Evolutionary conservation across 2,797 vertebrate genomes (phyloP), one percentile per base, ranked within the genome.

Genomic region (Myripristis murdjan): DNA sequence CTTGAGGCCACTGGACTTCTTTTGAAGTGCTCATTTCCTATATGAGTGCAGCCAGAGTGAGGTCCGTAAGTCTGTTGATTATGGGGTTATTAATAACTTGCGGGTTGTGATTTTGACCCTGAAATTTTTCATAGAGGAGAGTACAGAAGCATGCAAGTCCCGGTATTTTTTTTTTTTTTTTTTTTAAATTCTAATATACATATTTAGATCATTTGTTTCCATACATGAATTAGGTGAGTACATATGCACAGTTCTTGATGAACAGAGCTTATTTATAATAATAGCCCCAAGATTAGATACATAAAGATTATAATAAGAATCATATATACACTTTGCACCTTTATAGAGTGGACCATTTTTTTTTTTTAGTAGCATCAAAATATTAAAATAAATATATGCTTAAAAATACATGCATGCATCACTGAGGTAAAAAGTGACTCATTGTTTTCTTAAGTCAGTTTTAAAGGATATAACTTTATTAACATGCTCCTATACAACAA

Each of bases 1-100:
- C 89, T 93, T 85, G 84, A 88, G 80, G 87, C 87, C 75, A 86
- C 72, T 74, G 79, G 76, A 76, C 88, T 85, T 88, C 91, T 85
- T 90, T 86, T 89, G 87, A 93, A 92, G 90, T 86, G 77, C 53
- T 79, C 35, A 47, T 73, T 78, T 82, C 68, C 66, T 66, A 65
- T 33, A 67, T 70, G 77, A 81, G 82, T 83, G 84, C 66, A 89
- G 86, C 79, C 86, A 89, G 75, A 75, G 63, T 65, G 80, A 92
- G 87, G 91, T 91, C 84, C 91, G 84, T 52, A 60, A 80, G 66
- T 81, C 77, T 74, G 78, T 89, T 86, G 88, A 90, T 90, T 89
- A 81, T 14, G 23, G 55, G 53, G 62, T 81, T 86, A 89, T 91
- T 92, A 91, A 90, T 79, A 83, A 84, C 87, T 88, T 80, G 85